phyloP scores from a whole-genome alignment of 1,140 invertebrate species.

The Pemphigus obesinymphae region DNA sequence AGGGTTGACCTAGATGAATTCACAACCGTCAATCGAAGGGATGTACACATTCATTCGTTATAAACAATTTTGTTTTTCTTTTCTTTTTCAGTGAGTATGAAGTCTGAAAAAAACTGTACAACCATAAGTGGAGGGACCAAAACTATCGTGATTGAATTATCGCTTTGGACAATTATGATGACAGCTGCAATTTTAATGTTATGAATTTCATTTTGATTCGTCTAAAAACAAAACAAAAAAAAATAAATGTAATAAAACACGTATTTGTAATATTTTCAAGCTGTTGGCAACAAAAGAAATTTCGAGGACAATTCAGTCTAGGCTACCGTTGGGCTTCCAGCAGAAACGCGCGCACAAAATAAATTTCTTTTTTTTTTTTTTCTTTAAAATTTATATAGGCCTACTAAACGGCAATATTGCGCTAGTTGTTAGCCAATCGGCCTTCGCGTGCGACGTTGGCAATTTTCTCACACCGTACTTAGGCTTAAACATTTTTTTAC shows the following conservation, averaged over 20 bases:
- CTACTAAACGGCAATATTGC: conserved; percentile 28
- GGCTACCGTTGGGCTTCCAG: conserved; percentile 25
- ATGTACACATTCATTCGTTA: neutral
- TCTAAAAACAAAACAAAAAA: neutral
- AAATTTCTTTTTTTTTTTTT: conserved; percentile 22
- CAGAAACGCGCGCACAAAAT: conserved; percentile 9
- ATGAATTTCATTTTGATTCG: conserved; percentile 17
- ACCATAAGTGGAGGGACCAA: conserved; percentile 27
- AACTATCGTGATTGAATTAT: conserved; percentile 1
- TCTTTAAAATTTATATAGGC: conserved; percentile 1
- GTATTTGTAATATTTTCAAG: conserved; percentile 1
- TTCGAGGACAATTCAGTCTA: conserved; percentile 22
- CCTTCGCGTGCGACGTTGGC: conserved; percentile 11
- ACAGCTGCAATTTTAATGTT: conserved; percentile 11
- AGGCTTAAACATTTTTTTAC: conserved; percentile 37
- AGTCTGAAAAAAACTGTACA: conserved; percentile 34
- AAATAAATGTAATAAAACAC: neutral
- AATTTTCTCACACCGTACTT: conserved; percentile 40
- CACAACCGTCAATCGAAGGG: neutral
- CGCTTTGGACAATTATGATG: conserved; percentile 8
- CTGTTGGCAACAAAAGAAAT: conserved; percentile 14
- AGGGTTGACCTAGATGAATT: conserved; percentile 47
- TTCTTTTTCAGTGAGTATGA: conserved; percentile 29
- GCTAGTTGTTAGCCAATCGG: conserved; percentile 30
- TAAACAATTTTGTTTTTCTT: neutral